Base-by-base conservation (phyloP, 2,888 invertebrate species). In the Mesochorus sp. region DNA sequence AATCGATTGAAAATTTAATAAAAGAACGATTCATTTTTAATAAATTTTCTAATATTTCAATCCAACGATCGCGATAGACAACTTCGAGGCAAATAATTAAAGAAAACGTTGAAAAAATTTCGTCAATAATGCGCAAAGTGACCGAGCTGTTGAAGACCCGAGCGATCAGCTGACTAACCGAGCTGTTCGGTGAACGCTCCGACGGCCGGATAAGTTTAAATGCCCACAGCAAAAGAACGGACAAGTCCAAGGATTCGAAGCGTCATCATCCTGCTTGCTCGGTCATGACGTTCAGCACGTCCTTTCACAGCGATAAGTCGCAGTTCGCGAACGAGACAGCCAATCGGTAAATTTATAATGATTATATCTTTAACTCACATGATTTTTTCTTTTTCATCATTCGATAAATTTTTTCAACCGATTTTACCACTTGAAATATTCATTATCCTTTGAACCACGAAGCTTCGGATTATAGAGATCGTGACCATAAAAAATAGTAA, bases 271-370 rank as follows among this genome's bases (percentile, higher is more conserved):
- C 76, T 8, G 39, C 80, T 80, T 87, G 85, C 82, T 87, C 88
- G 61, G 83, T 87, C 84, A 90, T 90, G 90, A 90, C 90, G 78
- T 90, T 88, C 82, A 85, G 89, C 79, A 87, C 88, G 75, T 82
- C 88, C 37, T 88, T 89, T 75, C 85, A 88, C 81, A 86, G 78
- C 71, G 89, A 90, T 67, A 90, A 90, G 82, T 82, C 86, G 42
- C 85, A 85, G 49, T 85, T 89, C 74, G 82, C 86, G 80, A 83
- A 81, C 79, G 87, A 87, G 64, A 84, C 84, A 74, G 82, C 84
- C 51, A 78, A 83, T 74, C 86, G 90, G 90, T 90, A 89, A 66
- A 81, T 81, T 82, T 57, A 59, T 61, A 5, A 8, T 24, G 0
- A 2, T 51, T 24, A 19, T 49, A 21, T 5, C n/a, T 21, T 67